Base-by-base conservation (phyloP, 2,888 invertebrate species). In the Meandrusa payeni region DNA sequence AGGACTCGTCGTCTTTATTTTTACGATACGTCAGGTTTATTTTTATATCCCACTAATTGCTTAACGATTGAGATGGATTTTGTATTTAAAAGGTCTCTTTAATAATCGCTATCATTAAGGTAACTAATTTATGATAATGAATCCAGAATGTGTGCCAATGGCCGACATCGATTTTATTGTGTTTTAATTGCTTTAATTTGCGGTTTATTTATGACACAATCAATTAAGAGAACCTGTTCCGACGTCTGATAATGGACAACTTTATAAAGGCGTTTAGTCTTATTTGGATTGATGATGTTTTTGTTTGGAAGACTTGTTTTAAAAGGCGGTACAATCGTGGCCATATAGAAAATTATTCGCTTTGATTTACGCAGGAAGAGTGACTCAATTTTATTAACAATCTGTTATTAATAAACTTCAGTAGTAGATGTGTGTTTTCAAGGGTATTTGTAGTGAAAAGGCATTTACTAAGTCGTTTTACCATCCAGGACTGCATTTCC, bases 91-190 rank as follows among this genome's bases (percentile, higher is more conserved):
- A 26, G 19, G 19, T 37, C 26, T 26, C 15, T 6, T 19, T 10
- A 5, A 17, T 38, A 20, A 29, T 22, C 13, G 7, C 3, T 3
- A 22, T 22, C 13, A 29, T 29, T 38, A 38, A 29, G 9, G 9
- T 22, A 22, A 38, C 29, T 22, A 29, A 38, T 38, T 20, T 29
- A 40, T 31, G 23, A 11, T 31, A 23, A 40, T 31, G 22, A 20
- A 15, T 13, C n/a, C 22, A 13, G 17, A 23, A 40, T 31, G 9
- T 29, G 23, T 40, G 17, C 17, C 39, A 31, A 15, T 4, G 36
- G 10, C 36, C 31, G 13, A 22, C 20, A 20, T 20, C 12, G 19
- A 10, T 6, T 19, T 20, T 9, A 28, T 38, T 38, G 20, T 28
- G 12, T 27, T 28, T 28, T 33, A 22, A 38, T 38, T n/a, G 10